Evolutionary conservation across 1,140 invertebrate genomes (phyloP), one percentile per base, ranked within the genome.

Genomic region (Zaprionus nigranus): DNA sequence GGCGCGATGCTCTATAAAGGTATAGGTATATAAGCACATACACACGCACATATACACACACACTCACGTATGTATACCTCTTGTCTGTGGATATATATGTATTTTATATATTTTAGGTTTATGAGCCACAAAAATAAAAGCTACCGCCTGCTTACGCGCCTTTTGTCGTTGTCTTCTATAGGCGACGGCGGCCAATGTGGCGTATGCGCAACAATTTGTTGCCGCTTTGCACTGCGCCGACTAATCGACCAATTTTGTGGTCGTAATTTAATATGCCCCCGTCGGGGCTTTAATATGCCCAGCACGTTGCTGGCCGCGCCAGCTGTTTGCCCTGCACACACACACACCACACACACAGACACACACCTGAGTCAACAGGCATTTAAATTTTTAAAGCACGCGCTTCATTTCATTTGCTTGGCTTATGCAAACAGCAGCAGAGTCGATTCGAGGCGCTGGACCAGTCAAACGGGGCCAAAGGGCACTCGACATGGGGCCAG

Each of bases 191-290:
- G 66, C 22, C 62, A 66, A 78, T 82, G 71, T 43, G 72, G 84
- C 78, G 81, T 87, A 88, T 83, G 84, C 84, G 81, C 81, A 90
- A 88, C 84, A 79, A 87, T 88, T 87, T 88, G 46, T 13, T 51
- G 46, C 22, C 46, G 20, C 46, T 51, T 51, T 24, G 46, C 46
- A 20, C 46, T 51, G 46, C 46, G 46, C 53, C 76, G 59, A 66
- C 67, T 80, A 87, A 88, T 88, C 84, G 77, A 72, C 73, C 69
- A 74, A 78, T 88, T 87, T 84, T 75, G 80, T 80, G 83, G 76
- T 40, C 65, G 83, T 86, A 87, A 87, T 86, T 86, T 87, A 86
- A 86, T 86, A 87, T 87, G 82, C 58, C 36, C 53, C 65, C 65
- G 78, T 40, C 78, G 57, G 5, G 59, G 66, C 82, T 87, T 87